phyloP scores from a whole-genome alignment of 2,888 invertebrate genomes.

The Apodemia hepburni region DNA sequence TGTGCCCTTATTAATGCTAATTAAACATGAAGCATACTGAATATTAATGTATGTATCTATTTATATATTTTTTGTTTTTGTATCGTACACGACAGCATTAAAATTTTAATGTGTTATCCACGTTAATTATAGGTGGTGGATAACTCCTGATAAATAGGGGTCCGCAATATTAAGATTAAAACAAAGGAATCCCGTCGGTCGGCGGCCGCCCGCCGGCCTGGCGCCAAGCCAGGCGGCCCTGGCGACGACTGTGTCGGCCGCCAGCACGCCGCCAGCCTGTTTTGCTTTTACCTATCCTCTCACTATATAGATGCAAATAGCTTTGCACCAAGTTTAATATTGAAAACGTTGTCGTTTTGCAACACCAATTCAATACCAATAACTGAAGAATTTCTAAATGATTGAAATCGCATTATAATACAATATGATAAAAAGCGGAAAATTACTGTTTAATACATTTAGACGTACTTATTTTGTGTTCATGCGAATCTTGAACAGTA shows the following conservation, averaged over 20 bases:
- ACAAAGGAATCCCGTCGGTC: slow-evolving; percentile 77
- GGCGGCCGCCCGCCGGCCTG: slow-evolving; percentile 77
- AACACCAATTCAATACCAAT: neutral
- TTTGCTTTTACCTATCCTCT: slow-evolving; percentile 36
- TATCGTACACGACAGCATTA: neutral
- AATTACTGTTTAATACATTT: no score
- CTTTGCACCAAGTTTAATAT: slow-evolving; percentile 3
- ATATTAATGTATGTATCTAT: no score
- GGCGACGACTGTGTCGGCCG: slow-evolving; percentile 61
- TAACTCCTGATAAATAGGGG: slow-evolving; percentile 23
- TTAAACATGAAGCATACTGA: no score
- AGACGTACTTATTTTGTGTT: no score
- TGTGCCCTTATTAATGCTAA: no score
- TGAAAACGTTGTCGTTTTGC: neutral
- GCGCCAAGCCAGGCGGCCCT: slow-evolving; percentile 78
- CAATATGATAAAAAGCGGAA: no score
- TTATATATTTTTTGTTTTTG: neutral
- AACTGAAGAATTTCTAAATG: neutral
- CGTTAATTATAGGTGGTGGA: neutral
- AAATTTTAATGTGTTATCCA: neutral
- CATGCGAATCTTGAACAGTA: no score
- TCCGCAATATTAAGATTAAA: slow-evolving; percentile 37
- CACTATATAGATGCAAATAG: slow-evolving; percentile 16
- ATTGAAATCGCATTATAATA: neutral
- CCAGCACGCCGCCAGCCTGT: slow-evolving; percentile 59